phyloP scores from a whole-genome alignment of 2,888 invertebrate genomes.

The Metalampra italica region DNA sequence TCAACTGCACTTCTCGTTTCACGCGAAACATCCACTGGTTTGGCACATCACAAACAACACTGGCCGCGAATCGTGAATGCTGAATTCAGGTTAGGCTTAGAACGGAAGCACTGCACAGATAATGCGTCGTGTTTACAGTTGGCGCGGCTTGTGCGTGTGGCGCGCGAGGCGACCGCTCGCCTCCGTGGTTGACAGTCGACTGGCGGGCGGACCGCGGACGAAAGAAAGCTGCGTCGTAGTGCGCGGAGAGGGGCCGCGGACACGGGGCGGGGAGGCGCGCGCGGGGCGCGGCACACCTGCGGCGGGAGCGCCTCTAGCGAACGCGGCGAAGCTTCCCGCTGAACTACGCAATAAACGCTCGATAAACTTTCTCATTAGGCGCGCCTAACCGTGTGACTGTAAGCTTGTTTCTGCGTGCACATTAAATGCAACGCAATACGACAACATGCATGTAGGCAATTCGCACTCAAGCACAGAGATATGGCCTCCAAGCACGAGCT shows the following conservation, averaged over 20 bases:
- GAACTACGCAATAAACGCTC: constrained; percentile 77
- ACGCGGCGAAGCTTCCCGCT: constrained; percentile 70
- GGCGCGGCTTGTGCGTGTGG: constrained; percentile 53
- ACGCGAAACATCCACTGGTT: constrained; percentile 53
- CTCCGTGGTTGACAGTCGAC: constrained; percentile 68
- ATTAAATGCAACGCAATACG: constrained; percentile 60
- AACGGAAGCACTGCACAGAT: constrained; percentile 64
- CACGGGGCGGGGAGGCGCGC: constrained; percentile 33
- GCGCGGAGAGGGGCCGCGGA: constrained; percentile 35
- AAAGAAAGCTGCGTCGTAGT: constrained; percentile 44
- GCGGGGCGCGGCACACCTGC: constrained; percentile 63
- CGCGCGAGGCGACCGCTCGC: constrained; percentile 39
- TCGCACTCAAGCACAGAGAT: constrained; percentile 44
- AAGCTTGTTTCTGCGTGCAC: constrained; percentile 70
- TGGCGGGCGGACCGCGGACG: constrained; percentile 39
- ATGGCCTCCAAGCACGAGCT: constrained; percentile 23
- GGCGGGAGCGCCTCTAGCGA: constrained; percentile 59
- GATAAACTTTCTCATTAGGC: constrained; percentile 79
- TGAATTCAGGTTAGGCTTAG: constrained; percentile 62
- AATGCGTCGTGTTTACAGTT: constrained; percentile 75
- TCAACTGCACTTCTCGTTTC: constrained; percentile 51
- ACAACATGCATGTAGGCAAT: constrained; percentile 53
- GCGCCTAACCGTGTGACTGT: constrained; percentile 76
- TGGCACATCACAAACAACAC: constrained; percentile 72
- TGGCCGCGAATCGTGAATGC: constrained; percentile 40